These are phyloP conservation scores for Loriculus beryllinus DNA, from an alignment of 2,797 vertebrate species.

Conservation along the genomic window DNA sequence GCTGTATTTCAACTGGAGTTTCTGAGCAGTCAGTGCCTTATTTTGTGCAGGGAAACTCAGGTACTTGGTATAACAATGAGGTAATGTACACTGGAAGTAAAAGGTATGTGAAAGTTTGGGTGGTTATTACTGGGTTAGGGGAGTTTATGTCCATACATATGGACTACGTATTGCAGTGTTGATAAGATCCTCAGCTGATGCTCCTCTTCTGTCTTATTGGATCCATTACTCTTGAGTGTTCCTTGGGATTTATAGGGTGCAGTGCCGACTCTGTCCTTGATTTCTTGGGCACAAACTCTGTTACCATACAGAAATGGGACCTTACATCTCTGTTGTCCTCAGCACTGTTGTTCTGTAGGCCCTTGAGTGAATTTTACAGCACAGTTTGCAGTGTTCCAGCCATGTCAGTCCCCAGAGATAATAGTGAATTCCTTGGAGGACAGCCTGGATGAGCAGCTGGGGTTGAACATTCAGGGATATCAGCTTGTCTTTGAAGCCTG, in stretches of 20 bases:
- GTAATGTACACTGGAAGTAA: background rate
- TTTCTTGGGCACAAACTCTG: background rate
- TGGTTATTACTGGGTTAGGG: background rate
- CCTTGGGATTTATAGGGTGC: background rate
- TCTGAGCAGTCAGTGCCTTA: background rate
- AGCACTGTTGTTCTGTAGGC: background rate
- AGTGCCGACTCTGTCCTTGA: background rate
- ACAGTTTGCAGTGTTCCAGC: background rate
- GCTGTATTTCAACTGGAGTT: conserved; percentile 51
- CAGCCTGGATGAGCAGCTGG: background rate
- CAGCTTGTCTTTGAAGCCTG: background rate
- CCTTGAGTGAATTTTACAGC: background rate
- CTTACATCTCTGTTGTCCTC: background rate
- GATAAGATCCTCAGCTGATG: background rate
- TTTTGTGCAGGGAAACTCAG: background rate
- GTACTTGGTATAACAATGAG: background rate
- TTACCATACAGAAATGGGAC: background rate
- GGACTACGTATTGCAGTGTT: background rate
- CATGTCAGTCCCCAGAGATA: background rate
- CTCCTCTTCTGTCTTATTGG: background rate
- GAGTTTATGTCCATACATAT: background rate
- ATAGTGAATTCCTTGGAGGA: background rate
- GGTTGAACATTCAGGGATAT: background rate
- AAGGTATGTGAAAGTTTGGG: background rate
- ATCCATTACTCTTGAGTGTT: background rate